Conservation (phyloP, 2,888 invertebrate species). For the Neelides folsomi region DNA sequence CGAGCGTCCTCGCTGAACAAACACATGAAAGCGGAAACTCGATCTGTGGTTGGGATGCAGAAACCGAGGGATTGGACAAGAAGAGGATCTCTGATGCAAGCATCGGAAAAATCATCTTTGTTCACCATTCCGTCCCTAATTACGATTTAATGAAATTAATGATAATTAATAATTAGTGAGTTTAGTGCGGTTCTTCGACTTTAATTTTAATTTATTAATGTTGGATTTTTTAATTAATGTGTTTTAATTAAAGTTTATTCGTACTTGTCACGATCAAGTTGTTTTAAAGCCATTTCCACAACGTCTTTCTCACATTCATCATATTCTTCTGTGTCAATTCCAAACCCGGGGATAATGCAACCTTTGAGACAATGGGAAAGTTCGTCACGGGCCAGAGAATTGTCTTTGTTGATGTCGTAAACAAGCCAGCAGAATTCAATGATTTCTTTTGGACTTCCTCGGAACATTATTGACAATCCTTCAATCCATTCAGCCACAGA, state of each 20-base stretch:
- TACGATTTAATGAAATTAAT: slow-evolving; percentile 9
- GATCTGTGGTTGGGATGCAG: slow-evolving; percentile 19
- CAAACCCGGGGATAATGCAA: slow-evolving; percentile 24
- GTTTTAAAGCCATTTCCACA: slow-evolving; percentile 25
- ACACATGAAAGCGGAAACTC: slow-evolving; percentile 22
- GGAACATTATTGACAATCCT: slow-evolving; percentile 25
- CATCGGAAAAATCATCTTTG: slow-evolving; percentile 15
- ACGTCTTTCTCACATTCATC: slow-evolving; percentile 30
- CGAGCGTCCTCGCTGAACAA: slow-evolving; percentile 21
- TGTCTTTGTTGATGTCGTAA: slow-evolving; percentile 25
- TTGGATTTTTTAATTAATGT: too few species aligned
- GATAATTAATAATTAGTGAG: too few species aligned
- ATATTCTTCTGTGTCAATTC: slow-evolving; percentile 24
- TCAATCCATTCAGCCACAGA: slow-evolving; percentile 18
- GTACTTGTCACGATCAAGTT: slow-evolving; percentile 1
- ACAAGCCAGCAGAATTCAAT: slow-evolving; percentile 17
- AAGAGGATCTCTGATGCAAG: slow-evolving; percentile 16
- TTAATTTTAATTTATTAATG: too few species aligned
- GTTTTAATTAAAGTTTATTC: slow-evolving; percentile 7
- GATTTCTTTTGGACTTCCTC: slow-evolving; percentile 20
- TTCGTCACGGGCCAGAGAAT: slow-evolving; percentile 27
- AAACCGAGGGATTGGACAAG: slow-evolving; percentile 22
- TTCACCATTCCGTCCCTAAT: slow-evolving; percentile 22
- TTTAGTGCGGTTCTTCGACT: too few species aligned
- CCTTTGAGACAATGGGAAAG: slow-evolving; percentile 26